phyloP scores from a whole-genome alignment of 2,888 invertebrate genomes.

The Trichopria drosophilae region DNA sequence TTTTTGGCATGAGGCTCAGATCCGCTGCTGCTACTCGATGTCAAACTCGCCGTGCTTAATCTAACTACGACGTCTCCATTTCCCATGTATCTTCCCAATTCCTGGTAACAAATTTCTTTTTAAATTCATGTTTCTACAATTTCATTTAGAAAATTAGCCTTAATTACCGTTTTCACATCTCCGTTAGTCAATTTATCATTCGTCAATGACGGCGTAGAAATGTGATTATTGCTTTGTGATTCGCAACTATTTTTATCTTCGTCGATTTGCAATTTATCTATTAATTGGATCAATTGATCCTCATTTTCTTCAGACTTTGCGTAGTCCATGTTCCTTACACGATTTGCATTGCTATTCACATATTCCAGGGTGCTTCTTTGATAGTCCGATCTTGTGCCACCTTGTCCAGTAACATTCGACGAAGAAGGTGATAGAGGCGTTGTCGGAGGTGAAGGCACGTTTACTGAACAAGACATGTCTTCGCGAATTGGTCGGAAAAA shows the following conservation, averaged over 20 bases:
- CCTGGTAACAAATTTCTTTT: slow-evolving; percentile 8
- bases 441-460: slow-evolving; percentile 49
- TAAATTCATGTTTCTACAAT: slow-evolving; percentile 18
- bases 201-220: slow-evolving; percentile 39
- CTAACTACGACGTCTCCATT: slow-evolving; percentile 56
- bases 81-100: slow-evolving; percentile 15
- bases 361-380: slow-evolving; percentile 56
- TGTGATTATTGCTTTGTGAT: slow-evolving; percentile 48
- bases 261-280: slow-evolving; percentile 52
- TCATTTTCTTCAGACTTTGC: slow-evolving; percentile 40
- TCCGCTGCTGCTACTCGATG: slow-evolving; percentile 62
- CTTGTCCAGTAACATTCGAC: slow-evolving; percentile 54
- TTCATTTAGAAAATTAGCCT: neutral
- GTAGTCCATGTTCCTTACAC: slow-evolving; percentile 44
- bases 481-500: slow-evolving; percentile 56
- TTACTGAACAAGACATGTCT: slow-evolving; percentile 40
- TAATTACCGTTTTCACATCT: slow-evolving; percentile 43
- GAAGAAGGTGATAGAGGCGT: slow-evolving; percentile 45
- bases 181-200: slow-evolving; percentile 47
- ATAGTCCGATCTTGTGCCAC: slow-evolving; percentile 54
- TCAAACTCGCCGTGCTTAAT: slow-evolving; percentile 63
- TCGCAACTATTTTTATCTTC: slow-evolving; percentile 43
- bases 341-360: slow-evolving; percentile 60
- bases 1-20: slow-evolving; percentile 54
- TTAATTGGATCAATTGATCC: slow-evolving; percentile 47